Evolutionary conservation across 2,888 invertebrate species (phyloP), one percentile per base, ranked within the genome.

Genomic region (Himalopsyche kuldschensis): DNA sequence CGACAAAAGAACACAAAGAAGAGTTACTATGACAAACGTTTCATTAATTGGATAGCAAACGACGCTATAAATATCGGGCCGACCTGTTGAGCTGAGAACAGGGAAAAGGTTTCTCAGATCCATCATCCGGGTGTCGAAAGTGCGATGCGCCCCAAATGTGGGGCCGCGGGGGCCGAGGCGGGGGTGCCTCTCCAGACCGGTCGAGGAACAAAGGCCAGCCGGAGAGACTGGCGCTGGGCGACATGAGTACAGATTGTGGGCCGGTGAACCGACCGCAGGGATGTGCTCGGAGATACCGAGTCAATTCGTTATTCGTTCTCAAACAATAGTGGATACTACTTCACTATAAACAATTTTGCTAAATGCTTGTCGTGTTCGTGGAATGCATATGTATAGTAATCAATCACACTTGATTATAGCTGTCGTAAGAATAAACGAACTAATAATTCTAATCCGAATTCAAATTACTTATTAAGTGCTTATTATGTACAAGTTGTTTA

Each of bases 151-250:
- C 69, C 69, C 69, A 69, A 69, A 27, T 69, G 76, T 78, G 27
- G 75, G 31, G 81, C 27, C 30, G 82, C 46, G 81, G 82, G 84
- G 84, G 82, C 78, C 47, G 77, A 82, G 80, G 46, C 11, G 69
- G 4, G 78, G 77, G 32, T 41, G 81, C 55, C 78, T n/a, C 46
- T 35, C 48, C 35, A 75, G 63, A 83, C 84, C 83, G 84, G 85
- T 85, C 84, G 84, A 82, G 63, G 82, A 75, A 84, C 84, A 85
- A 84, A 84, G 82, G 77, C 81, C 46, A 32, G 35, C 2, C 32
- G 76, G 76, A 41, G 35, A 76, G 76, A 41, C 76, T n/a, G 69
- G 69, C 69, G 69, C 69, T 69, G 15, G 69, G 69, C 69, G 69
- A 69, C 69, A 69, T 15, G 41, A 41, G 15, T 41, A 41, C 41